Evolutionary conservation across 2,888 invertebrate species (phyloP), one percentile per base, ranked within the genome.

Genomic region (Heliconius erato): DNA sequence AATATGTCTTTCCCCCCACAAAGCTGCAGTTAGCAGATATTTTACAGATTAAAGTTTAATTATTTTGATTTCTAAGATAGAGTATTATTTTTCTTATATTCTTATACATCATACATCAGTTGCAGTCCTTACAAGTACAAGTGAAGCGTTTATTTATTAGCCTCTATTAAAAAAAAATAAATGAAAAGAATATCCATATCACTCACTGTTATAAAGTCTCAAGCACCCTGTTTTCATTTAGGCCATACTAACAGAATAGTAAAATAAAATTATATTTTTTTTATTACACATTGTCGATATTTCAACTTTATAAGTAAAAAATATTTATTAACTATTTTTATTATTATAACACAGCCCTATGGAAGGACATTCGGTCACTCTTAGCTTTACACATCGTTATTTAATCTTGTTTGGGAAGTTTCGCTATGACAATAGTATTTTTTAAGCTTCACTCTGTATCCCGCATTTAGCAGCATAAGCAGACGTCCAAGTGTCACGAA

Each of bases 161-260:
- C 89, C 91, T 92, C 54, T 74, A 16, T 63, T 76, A 77, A 67
- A 44, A 77, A 67, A 44, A 74, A 71, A 35, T 49, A 65, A 67
- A 63, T 68, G 49, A 82, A 84, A 84, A 83, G 67, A 77, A 82
- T 80, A 68, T 7, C 23, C 44, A 44, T 77, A 84, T 59, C 78
- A 84, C 74, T 80, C 79, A 82, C 84, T 65, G 54, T 74, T 83
- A 76, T 83, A 84, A 82, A 86, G 82, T 82, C 81, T 83, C 84
- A 86, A 86, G 85, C 88, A 88, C 88, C 88, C 88, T 87, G 87
- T 87, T 83, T 78, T 81, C 79, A 86, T 86, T 88, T 90, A 90
- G 89, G 89, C 90, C 90, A 85, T 83, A 83, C 71, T 82, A 79
- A 79, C 67, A 32, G 49, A 78, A 78, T 49, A 67, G 49, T 67